Evolutionary conservation across 2,113 vertebrate genomes (phyloP).

Genomic region (Cyphomyrus plagiostoma): DNA sequence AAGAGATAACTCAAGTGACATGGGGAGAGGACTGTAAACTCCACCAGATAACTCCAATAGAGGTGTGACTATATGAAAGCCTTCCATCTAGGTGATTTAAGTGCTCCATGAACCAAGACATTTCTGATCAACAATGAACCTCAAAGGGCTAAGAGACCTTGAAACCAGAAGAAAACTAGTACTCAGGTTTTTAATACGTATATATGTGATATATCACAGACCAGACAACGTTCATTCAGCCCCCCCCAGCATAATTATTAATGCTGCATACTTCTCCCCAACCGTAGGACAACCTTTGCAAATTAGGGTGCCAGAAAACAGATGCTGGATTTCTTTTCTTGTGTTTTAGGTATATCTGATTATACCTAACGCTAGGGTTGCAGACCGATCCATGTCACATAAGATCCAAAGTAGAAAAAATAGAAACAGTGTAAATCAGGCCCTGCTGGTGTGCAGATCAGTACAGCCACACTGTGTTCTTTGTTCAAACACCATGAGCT

Average conservation of each 20-base stretch:
- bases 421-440: background rate
- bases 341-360: background rate
- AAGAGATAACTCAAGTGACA: background rate
- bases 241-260: background rate
- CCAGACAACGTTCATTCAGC: background rate
- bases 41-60: background rate
- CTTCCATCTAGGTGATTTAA: background rate
- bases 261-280: background rate
- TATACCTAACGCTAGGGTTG: background rate
- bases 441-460: background rate
- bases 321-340: background rate
- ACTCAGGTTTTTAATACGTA: background rate
- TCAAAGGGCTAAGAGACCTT: background rate
- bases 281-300: background rate
- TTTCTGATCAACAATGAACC: background rate
- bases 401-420: background rate
- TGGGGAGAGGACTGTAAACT: background rate
- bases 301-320: background rate
- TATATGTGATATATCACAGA: background rate
- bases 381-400: background rate
- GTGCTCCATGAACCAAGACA: background rate
- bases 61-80: background rate
- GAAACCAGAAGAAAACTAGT: background rate
- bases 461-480: background rate
- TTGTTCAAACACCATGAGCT: background rate